These are phyloP conservation scores for Myripristis jacobus DNA, from an alignment of 2,797 vertebrate genomes.

Conservation along the genomic window DNA sequence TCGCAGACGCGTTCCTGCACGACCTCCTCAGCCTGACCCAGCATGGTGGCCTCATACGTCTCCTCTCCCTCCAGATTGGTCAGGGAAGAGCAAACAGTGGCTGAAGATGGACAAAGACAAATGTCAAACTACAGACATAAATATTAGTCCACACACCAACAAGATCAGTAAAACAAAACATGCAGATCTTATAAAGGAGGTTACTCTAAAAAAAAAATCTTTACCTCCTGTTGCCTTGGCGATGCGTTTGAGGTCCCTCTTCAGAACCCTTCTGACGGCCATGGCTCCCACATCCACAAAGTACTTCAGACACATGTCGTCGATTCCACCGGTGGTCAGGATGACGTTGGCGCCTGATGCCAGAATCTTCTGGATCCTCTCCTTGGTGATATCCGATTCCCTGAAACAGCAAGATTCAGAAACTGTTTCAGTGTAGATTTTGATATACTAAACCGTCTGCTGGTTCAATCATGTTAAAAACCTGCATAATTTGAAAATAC, in stretches of 20 bases:
- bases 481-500: not conserved
- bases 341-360: constrained; percentile 93
- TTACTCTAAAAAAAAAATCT: constrained; percentile 16
- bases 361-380: constrained; percentile 97
- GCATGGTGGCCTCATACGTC: constrained; percentile 91
- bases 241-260: constrained; percentile 94
- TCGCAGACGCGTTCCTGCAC: constrained; percentile 97
- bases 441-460: not conserved
- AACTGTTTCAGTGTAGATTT: not conserved
- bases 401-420: constrained; percentile 70
- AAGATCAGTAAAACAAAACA: no score
- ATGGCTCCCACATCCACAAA: constrained; percentile 96
- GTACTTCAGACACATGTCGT: constrained; percentile 99
- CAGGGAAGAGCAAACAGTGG: constrained; percentile 91
- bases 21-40: constrained; percentile 96
- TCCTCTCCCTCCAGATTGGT: constrained; percentile 98
- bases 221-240: constrained; percentile 96
- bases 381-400: constrained; percentile 98
- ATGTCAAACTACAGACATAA: not conserved
- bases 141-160: not conserved
- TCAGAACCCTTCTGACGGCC: constrained; percentile 95
- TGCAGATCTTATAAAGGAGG: not conserved
- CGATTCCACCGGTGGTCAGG: constrained; percentile 95
- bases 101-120: constrained; percentile 71
- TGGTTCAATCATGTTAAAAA: not conserved